A percentile compares a stretch with the other conserved stretches of the same genome.
Evolutionary conservation across 2,888 invertebrate genomes (phyloP).

Genomic region (Erannis defoliaria): DNA sequence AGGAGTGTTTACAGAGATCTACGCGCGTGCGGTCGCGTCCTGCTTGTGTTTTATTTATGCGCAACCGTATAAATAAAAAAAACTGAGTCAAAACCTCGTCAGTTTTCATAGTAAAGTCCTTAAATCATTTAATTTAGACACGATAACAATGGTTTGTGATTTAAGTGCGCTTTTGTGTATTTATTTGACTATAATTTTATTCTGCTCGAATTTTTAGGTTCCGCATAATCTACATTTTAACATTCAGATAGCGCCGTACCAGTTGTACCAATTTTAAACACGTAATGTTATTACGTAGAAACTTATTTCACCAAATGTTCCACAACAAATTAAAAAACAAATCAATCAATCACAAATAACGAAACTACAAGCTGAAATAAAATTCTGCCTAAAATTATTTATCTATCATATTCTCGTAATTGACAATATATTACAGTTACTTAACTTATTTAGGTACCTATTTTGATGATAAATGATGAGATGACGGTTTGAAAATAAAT

Average conservation of each 20-base stretch:
- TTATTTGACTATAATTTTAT: background rate
- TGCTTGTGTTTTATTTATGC: too few species aligned
- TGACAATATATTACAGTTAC: conserved; percentile 42
- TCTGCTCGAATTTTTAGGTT: background rate
- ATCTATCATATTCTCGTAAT: conserved; percentile 39
- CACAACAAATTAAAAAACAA: background rate
- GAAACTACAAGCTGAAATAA: background rate
- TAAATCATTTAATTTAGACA: background rate
- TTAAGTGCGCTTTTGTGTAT: conserved; percentile 1
- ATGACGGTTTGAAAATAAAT: background rate
- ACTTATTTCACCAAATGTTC: background rate
- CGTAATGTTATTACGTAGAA: background rate
- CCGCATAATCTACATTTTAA: too few species aligned
- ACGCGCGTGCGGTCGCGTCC: too few species aligned
- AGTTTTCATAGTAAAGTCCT: too few species aligned
- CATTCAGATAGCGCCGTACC: background rate
- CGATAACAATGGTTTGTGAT: background rate
- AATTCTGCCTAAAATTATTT: background rate
- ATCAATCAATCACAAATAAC: conserved; percentile 14
- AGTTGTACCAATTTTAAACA: background rate
- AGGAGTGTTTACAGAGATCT: too few species aligned
- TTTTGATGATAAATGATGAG: background rate
- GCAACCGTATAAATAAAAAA: too few species aligned
- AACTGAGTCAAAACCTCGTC: too few species aligned
- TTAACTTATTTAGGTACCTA: conserved; percentile 3